A percentile compares a stretch with the other conserved stretches of the same genome.
Conservation (phyloP, 2,888 invertebrate species). For the Harpagoxenus sublaevis region DNA sequence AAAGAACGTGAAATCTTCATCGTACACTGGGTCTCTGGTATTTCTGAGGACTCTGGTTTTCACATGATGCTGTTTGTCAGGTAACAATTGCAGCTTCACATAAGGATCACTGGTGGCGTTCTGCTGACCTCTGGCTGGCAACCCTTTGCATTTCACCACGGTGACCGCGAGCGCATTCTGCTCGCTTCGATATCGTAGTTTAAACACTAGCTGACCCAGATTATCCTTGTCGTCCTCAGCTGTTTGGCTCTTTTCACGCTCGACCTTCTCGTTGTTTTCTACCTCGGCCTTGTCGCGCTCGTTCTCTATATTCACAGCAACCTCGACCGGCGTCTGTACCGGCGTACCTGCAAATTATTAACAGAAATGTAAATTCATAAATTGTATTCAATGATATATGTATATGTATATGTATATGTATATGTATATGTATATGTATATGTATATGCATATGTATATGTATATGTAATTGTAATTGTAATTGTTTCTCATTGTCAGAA, state of each 20-base stretch:
- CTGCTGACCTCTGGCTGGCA: constrained; percentile 94
- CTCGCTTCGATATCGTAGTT: constrained; percentile 95
- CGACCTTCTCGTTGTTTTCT: constrained; percentile 88
- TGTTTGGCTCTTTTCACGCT: constrained; percentile 81
- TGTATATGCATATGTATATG: no score
- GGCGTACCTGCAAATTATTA: constrained; percentile 73
- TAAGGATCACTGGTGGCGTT: constrained; percentile 97
- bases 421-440: no score
- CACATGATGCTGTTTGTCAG: constrained; percentile 99
- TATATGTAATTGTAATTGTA: no score
- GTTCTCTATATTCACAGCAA: constrained; percentile 86
- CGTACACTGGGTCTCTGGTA: constrained; percentile 98
- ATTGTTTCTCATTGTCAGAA: neutral
- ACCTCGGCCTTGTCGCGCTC: constrained; percentile 88
- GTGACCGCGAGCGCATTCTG: constrained; percentile 97
- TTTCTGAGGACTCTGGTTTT: constrained; percentile 98
- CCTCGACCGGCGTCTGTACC: constrained; percentile 83
- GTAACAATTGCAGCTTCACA: constrained; percentile 98
- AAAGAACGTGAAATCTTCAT: constrained; percentile 99
- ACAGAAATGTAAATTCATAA: constrained; percentile 20
- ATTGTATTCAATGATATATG: neutral
- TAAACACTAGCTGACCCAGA: constrained; percentile 96
- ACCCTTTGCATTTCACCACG: constrained; percentile 95
- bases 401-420: no score
- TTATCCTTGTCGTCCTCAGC: constrained; percentile 88